These are phyloP conservation scores for Circaetus gallicus DNA, from an alignment of 2,113 vertebrate species.

Conservation along the genomic window DNA sequence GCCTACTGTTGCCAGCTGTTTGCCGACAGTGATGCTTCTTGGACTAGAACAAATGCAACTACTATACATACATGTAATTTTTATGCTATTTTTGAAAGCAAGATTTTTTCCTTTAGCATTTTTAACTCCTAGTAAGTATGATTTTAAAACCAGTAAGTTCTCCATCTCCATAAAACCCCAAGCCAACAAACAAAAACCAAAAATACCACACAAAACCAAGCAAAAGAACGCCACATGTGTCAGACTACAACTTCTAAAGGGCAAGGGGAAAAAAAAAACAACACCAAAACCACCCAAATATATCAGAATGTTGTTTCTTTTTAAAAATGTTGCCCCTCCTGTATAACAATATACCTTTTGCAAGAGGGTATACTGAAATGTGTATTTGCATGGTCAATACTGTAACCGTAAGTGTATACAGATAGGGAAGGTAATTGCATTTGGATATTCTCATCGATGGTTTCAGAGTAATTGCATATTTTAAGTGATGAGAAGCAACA, in stretches of 20 bases:
- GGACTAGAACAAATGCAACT: not conserved
- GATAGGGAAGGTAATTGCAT: not conserved
- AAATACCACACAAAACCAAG: not conserved
- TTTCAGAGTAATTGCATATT: not conserved
- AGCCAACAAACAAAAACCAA: not conserved
- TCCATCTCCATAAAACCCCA: not conserved
- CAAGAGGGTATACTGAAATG: not conserved
- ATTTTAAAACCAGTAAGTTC: not conserved
- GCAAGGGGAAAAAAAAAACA: too few species aligned
- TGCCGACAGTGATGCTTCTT: not conserved
- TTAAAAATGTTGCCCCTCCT: not conserved
- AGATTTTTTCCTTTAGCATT: not conserved
- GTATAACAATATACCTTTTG: not conserved
- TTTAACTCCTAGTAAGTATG: not conserved
- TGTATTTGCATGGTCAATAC: not conserved
- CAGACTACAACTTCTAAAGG: not conserved
- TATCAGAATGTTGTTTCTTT: not conserved
- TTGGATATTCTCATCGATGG: not conserved
- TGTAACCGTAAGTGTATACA: not conserved
- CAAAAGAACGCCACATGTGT: not conserved
- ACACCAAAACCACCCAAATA: too few species aligned
- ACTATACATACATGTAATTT: not conserved
- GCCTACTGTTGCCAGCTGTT: not conserved
- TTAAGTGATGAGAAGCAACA: not conserved
- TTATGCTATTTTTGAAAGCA: not conserved